A percentile compares a stretch with the other conserved stretches of the same genome.
phyloP scores from a whole-genome alignment of 2,888 invertebrate genomes.

The Diaperis boleti region DNA sequence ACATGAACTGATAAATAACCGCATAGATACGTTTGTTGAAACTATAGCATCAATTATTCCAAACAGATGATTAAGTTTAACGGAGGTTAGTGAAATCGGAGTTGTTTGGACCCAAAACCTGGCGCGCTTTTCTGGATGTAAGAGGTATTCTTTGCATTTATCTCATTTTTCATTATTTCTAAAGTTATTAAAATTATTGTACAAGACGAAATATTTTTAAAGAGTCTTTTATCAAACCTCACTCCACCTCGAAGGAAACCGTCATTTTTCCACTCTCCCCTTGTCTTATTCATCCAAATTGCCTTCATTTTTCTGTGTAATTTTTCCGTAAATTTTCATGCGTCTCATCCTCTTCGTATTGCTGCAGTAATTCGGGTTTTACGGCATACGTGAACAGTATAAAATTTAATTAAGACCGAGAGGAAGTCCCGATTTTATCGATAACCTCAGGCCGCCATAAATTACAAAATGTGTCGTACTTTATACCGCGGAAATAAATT shows the following conservation, averaged over 20 bases:
- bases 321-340: slow-evolving; percentile 25
- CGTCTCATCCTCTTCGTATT: not conserved
- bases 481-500: not conserved
- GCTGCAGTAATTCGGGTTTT: not conserved
- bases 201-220: too few species aligned
- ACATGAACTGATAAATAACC: too few species aligned
- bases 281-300: slow-evolving; percentile 20
- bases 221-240: not conserved
- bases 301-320: slow-evolving; percentile 25
- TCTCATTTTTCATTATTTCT: too few species aligned
- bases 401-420: slow-evolving; percentile 17
- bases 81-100: too few species aligned
- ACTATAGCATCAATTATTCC: too few species aligned
- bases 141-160: too few species aligned
- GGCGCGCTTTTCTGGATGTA: too few species aligned
- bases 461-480: slow-evolving; percentile 11
- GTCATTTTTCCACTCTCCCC: slow-evolving; percentile 18
- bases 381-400: not conserved
- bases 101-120: too few species aligned
- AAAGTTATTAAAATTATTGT: too few species aligned
- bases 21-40: too few species aligned
- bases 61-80: too few species aligned
- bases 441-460: slow-evolving; percentile 3
- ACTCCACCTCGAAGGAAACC: not conserved
- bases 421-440: slow-evolving; percentile 7